These are phyloP conservation scores for Myrmecobius fasciatus DNA, from an alignment of 2,113 vertebrate species.

Conservation along the genomic window DNA sequence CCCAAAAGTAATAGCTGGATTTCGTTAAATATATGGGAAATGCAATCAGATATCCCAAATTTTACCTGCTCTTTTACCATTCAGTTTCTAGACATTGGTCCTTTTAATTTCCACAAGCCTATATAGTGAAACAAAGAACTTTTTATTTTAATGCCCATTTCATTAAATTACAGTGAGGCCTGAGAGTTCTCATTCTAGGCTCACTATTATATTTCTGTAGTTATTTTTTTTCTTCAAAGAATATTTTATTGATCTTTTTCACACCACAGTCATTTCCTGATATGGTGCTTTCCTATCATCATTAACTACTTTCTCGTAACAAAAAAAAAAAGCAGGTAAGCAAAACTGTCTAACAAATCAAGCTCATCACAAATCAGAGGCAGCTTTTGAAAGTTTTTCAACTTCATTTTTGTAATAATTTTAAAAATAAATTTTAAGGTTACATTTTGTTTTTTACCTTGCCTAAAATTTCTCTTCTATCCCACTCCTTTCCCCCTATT, in stretches of 20 bases:
- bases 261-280: background rate
- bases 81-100: background rate
- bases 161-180: background rate
- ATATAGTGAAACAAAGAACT: constrained; percentile 20
- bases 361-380: background rate
- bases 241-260: background rate
- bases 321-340: background rate
- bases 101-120: background rate
- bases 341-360: background rate
- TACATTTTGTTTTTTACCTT: background rate
- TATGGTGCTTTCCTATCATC: background rate
- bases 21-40: background rate
- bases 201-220: background rate
- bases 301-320: background rate
- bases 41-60: background rate
- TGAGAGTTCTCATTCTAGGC: background rate
- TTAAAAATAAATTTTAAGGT: background rate
- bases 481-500: background rate
- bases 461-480: background rate
- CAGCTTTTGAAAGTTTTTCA: background rate
- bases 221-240: background rate
- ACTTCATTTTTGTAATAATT: background rate
- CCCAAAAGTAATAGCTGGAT: background rate
- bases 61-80: background rate
- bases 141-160: background rate